Percentiles rank a stretch among this genome's conserved stretches.
phyloP scores from a whole-genome alignment of 2,888 invertebrate genomes.

The Hipparchia semele region DNA sequence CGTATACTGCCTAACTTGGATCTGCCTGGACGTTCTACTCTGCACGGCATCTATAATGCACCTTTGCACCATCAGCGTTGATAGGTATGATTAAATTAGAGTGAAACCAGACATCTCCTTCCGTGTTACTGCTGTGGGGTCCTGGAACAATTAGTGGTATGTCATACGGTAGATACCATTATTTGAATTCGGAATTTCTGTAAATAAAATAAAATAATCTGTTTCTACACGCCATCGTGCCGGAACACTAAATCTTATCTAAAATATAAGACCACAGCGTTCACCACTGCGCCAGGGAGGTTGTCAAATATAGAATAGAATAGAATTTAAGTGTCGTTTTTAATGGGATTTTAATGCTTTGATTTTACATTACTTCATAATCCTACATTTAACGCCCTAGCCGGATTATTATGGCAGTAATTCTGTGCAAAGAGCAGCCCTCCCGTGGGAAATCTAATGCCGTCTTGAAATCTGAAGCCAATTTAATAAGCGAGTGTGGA shows the following conservation, averaged over 20 bases:
- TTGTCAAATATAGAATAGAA: no score
- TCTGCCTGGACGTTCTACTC: conserved; percentile 96
- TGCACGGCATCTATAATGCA: conserved; percentile 99
- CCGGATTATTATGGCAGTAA: conserved; percentile 20
- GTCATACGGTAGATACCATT: no score
- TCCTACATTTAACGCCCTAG: background rate
- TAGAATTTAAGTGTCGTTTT: background rate
- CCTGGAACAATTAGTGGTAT: no score
- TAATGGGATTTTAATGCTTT: background rate
- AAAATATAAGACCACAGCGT: no score
- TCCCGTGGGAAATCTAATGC: conserved; percentile 37
- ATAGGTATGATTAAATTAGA: conserved; percentile 79
- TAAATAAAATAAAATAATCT: no score
- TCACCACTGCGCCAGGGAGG: no score
- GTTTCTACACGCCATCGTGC: no score
- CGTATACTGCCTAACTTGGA: conserved; percentile 96
- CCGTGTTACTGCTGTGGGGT: no score
- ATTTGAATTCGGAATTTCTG: no score
- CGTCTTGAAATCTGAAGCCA: conserved; percentile 38
- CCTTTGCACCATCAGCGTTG: conserved; percentile 97
- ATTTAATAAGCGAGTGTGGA: conserved; percentile 37
- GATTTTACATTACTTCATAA: background rate
- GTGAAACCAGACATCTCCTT: no score
- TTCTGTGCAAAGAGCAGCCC: conserved; percentile 23
- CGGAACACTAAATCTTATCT: no score